A percentile compares a stretch with the other conserved stretches of the same genome.
phyloP scores from a whole-genome alignment of 92 coral and sea anemone genomes.

The Chrysogorgia sp. region DNA sequence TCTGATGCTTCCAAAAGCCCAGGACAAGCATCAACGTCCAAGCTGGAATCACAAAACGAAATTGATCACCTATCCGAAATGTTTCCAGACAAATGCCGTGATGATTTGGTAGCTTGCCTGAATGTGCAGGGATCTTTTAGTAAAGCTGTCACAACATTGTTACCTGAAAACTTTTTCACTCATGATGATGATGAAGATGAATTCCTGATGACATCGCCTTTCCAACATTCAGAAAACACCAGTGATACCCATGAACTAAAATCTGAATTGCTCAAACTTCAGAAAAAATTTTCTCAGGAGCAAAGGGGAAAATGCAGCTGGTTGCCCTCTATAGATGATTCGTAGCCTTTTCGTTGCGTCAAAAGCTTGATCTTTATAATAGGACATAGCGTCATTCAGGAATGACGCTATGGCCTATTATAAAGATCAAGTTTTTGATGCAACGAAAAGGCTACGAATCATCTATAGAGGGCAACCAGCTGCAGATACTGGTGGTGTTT shows the following conservation, averaged over 20 bases:
- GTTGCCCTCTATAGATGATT: no score
- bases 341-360: no score
- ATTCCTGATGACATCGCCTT: slow-evolving; percentile 3
- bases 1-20: no score
- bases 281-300: slow-evolving; percentile 2
- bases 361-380: no score
- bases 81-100: slow-evolving; percentile 68
- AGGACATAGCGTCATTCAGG: no score
- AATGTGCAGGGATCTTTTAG: slow-evolving; percentile 61
- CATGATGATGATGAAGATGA: slow-evolving; percentile 22
- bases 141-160: slow-evolving; percentile 59
- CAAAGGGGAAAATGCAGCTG: slow-evolving; percentile 45
- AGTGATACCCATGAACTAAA: slow-evolving; percentile 18
- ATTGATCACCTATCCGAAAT: slow-evolving; percentile 65
- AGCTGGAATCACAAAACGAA: slow-evolving; percentile 47
- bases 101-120: slow-evolving; percentile 53
- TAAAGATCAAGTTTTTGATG: slow-evolving; percentile 48
- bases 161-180: slow-evolving; percentile 13
- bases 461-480: slow-evolving; percentile 60
- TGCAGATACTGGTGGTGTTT: slow-evolving; percentile 73
- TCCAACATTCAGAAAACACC: slow-evolving; percentile 6
- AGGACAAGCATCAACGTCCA: no score
- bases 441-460: slow-evolving; percentile 57
- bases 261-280: slow-evolving; percentile 28
- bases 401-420: slow-evolving; percentile 58